Base-by-base conservation (phyloP, 2,888 invertebrate species). In the Pseudoips prasinana region DNA sequence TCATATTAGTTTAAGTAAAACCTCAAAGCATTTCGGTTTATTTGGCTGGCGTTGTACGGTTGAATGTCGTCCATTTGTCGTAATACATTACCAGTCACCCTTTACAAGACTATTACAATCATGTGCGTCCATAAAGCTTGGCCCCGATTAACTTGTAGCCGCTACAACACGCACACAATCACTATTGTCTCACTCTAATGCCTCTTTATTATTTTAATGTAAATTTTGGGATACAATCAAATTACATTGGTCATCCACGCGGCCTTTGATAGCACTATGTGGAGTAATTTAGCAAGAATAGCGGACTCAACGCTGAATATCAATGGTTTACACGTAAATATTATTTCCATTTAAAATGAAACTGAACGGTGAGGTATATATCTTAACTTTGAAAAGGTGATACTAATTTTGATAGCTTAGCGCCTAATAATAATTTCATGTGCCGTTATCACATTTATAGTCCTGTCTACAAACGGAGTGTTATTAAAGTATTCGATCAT, bases 61-160 rank as follows among this genome's bases (percentile, higher is more conserved):
- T 38, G 44, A 53, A 46, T 29, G 39, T 42, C 50, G 42, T 53
- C 66, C 67, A 58, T 52, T 52, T 51, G 58, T 64, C 58, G 58
- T 63, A 65, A 68, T 68, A 71, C 70, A 68, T 68, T 69, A 68
- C 63, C 59, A 67, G 59, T 61, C 63, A 58, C 66, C 71, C 66
- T 74, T 74, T 75, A 73, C 70, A 74, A 66, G 66, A 66, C 72
- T 66, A 74, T 74, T 69, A 76, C 69, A 68, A 75, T 73, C 66
- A 72, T 69, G 70, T 67, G 60, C 58, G 54, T 48, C 63, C 58
- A 69, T 73, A 77, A 76, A 74, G 54, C 64, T 62, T 62, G 63
- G 58, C 69, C 62, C 52, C 64, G 64, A 73, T 73, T 72, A 73
- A 73, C 68, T 67, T 63, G 67, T 64, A 60, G 55, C 48, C 37